Conservation (phyloP, 2,888 invertebrate genomes). For the Sphinx pinastri region DNA sequence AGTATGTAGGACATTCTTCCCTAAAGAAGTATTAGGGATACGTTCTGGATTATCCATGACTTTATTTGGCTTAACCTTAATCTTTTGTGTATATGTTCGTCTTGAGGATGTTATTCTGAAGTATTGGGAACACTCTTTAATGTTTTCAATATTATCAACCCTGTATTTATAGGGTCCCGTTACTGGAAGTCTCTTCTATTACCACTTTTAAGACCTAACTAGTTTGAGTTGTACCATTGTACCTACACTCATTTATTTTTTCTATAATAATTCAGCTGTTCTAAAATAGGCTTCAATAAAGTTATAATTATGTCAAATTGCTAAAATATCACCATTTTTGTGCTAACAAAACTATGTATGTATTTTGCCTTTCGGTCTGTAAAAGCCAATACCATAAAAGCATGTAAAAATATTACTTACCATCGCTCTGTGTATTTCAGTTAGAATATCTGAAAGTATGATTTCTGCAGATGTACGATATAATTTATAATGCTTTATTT, state of each 20-base stretch:
- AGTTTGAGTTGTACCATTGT: too few species aligned
- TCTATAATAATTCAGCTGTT: too few species aligned
- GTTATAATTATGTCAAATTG: too few species aligned
- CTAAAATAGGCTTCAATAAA: too few species aligned
- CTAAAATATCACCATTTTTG: too few species aligned
- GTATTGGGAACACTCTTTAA: neutral
- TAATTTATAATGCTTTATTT: neutral
- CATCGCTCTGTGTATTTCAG: neutral
- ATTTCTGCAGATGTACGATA: neutral
- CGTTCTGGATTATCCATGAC: conserved; percentile 14
- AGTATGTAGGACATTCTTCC: conserved; percentile 3
- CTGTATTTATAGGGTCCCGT: too few species aligned
- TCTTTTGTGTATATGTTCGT: conserved; percentile 15
- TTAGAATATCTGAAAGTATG: neutral
- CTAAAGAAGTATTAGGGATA: conserved; percentile 15
- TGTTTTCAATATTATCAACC: neutral
- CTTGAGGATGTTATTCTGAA: conserved; percentile 3
- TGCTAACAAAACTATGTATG: neutral
- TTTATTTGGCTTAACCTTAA: conserved; percentile 23
- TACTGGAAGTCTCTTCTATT: too few species aligned
- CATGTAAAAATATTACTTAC: neutral
- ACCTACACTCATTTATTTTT: too few species aligned
- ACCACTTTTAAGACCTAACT: too few species aligned
- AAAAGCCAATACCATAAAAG: neutral
- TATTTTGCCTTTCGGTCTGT: neutral